These are phyloP conservation scores for Mormyrus proboscirostris DNA, from an alignment of 2,797 vertebrate species.

Conservation along the genomic window DNA sequence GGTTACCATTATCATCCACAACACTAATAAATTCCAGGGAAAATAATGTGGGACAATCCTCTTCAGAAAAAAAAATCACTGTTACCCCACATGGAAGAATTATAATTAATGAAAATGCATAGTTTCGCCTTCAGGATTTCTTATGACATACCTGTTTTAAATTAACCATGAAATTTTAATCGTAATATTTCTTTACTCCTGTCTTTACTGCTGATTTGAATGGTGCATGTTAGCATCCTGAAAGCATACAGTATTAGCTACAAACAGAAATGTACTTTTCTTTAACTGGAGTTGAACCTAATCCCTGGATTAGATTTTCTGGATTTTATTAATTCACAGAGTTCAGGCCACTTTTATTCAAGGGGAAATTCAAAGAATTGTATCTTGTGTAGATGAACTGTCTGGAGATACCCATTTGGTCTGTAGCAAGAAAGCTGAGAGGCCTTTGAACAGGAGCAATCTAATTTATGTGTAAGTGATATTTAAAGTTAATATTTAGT, in stretches of 20 bases:
- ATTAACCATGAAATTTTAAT: neutral
- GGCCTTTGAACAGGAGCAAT: neutral
- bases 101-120: neutral
- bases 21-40: neutral
- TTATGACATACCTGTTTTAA: neutral
- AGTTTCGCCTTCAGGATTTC: neutral
- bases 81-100: neutral
- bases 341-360: neutral
- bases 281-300: neutral
- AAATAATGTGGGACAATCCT: neutral
- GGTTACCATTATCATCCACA: neutral
- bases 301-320: neutral
- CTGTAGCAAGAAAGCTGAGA: neutral
- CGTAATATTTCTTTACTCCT: neutral
- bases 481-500: neutral
- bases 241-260: neutral
- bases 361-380: neutral
- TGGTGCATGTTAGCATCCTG: neutral
- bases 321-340: neutral
- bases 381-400: neutral
- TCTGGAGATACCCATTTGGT: neutral
- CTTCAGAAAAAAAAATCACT: neutral
- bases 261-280: neutral
- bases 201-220: neutral
- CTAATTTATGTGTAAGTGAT: neutral